phyloP scores from a whole-genome alignment of 2,888 invertebrate species.

The Trisateles emortualis region DNA sequence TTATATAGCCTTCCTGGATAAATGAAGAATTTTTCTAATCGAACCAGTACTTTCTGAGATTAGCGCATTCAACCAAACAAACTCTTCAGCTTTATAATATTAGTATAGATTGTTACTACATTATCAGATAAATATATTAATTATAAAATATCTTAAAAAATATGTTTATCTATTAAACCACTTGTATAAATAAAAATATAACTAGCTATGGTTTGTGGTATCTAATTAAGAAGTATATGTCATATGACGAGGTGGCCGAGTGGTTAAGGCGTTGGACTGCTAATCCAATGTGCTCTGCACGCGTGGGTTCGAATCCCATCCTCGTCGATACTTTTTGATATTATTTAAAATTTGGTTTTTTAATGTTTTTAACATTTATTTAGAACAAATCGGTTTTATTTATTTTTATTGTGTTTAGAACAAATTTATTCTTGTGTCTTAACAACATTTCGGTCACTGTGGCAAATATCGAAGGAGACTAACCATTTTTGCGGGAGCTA shows the following conservation, averaged over 20 bases:
- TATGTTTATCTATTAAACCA: neutral
- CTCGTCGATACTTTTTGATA: conserved; percentile 83
- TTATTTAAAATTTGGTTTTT: neutral
- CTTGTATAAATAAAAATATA: conserved; percentile 5
- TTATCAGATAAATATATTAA: neutral
- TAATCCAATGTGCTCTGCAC: conserved; percentile 95
- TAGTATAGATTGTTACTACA: neutral
- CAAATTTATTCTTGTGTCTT: too few relatives aligned
- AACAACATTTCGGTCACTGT: too few relatives aligned
- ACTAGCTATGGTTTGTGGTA: conserved; percentile 1
- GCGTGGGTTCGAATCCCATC: conserved; percentile 95
- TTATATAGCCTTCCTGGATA: too few relatives aligned
- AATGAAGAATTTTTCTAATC: too few relatives aligned
- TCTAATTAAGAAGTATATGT: neutral
- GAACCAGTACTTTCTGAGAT: too few relatives aligned
- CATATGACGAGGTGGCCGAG: conserved; percentile 93
- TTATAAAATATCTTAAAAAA: neutral
- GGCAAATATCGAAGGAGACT: too few relatives aligned
- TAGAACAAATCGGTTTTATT: neutral
- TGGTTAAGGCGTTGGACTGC: conserved; percentile 95
- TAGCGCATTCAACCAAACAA: too few relatives aligned
- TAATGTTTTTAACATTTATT: too few relatives aligned
- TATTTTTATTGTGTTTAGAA: neutral
- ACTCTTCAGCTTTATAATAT: too few relatives aligned
- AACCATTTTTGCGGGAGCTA: too few relatives aligned